Evolutionary conservation across 2,113 vertebrate genomes (phyloP).

Genomic region (Zootoca vivipara): DNA sequence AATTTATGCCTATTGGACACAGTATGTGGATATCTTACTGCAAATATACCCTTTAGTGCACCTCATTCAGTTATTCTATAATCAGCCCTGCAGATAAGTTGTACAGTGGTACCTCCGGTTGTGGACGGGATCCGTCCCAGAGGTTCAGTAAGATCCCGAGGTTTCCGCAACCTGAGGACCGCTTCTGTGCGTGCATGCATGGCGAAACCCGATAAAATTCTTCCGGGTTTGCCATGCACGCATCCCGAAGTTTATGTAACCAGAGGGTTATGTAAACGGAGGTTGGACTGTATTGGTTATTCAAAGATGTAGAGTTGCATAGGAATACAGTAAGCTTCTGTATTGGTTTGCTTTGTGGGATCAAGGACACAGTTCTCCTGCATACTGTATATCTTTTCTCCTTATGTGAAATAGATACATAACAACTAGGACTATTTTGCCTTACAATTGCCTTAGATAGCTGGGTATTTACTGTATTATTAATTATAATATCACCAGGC

Average conservation of each 20-base stretch:
- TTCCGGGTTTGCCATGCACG: fast-evolving
- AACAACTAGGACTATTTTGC: not conserved
- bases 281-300: not conserved
- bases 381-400: not conserved
- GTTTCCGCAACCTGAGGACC: too few relatives aligned
- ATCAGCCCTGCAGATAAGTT: not conserved
- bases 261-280: too few relatives aligned
- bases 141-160: too few relatives aligned
- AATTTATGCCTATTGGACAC: not conserved
- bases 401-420: not conserved
- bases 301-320: not conserved
- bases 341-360: not conserved
- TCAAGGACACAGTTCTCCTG: not conserved
- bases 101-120: too few relatives aligned
- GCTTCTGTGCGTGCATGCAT: fast-evolving
- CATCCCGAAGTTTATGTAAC: too few relatives aligned
- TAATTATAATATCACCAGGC: too few relatives aligned
- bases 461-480: too few relatives aligned
- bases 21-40: not conserved
- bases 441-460: not conserved
- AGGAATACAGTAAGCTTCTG: not conserved
- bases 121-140: too few relatives aligned
- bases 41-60: not conserved
- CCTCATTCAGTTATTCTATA: not conserved
- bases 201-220: too few relatives aligned